These are phyloP conservation scores for Philhelius pedissequus DNA, from an alignment of 2,888 invertebrate species.

Conservation along the genomic window DNA sequence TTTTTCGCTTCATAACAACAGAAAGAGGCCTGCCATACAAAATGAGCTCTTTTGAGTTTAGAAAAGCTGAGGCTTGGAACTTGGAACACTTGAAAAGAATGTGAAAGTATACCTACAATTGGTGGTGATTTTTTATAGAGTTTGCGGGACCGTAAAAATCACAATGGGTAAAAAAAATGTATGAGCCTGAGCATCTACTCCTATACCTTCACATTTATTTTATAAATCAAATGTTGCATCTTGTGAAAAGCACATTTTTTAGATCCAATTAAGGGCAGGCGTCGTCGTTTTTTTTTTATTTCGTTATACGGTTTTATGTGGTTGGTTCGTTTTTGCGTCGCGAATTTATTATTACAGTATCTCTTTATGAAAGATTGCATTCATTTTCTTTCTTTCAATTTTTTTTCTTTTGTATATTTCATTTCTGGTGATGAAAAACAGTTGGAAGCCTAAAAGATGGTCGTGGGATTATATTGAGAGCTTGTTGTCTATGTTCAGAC, in stretches of 20 bases:
- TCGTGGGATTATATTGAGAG: conserved; percentile 4
- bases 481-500: conserved; percentile 23
- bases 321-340: neutral
- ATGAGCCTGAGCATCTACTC: neutral
- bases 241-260: conserved; percentile 42
- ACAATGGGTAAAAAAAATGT: conserved; percentile 32
- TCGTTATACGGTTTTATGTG: neutral
- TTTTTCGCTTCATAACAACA: conserved; percentile 42
- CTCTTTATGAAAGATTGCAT: conserved; percentile 32
- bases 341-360: conserved; percentile 16
- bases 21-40: conserved; percentile 32
- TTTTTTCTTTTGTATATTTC: neutral
- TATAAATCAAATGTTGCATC: conserved; percentile 61
- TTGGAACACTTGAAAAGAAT: conserved; percentile 55
- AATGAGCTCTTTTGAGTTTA: conserved; percentile 44
- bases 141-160: conserved; percentile 36
- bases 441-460: conserved; percentile 17
- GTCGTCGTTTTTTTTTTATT: neutral
- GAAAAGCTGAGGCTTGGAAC: conserved; percentile 18
- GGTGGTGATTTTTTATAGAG: conserved; percentile 25
- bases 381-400: neutral
- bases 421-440: neutral
- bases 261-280: conserved; percentile 54
- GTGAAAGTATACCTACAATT: conserved; percentile 6
- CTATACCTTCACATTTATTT: conserved; percentile 35